These are phyloP conservation scores for Cryptocephalus moraei DNA, from an alignment of 2,888 invertebrate genomes.

Conservation along the genomic window DNA sequence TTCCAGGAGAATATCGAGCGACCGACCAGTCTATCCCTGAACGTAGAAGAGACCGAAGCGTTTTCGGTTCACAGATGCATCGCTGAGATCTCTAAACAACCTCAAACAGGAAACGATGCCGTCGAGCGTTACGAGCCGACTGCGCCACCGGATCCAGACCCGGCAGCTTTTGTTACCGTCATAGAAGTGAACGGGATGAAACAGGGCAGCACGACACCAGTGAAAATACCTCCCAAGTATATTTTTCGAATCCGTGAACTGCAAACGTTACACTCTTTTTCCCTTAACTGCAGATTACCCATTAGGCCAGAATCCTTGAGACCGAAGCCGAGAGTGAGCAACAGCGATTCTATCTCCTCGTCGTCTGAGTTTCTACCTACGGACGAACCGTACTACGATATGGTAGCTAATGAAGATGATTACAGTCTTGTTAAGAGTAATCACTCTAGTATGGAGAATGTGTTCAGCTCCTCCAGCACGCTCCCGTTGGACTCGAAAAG, in stretches of 20 bases:
- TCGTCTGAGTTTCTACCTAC: conserved; percentile 48
- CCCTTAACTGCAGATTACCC: conserved; percentile 19
- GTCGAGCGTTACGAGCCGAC: conserved; percentile 18
- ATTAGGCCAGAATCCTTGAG: conserved; percentile 24
- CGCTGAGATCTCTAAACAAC: conserved; percentile 50
- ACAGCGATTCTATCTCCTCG: conserved; percentile 40
- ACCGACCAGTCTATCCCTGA: conserved; percentile 15
- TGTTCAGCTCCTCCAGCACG: conserved; percentile 50
- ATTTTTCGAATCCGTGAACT: background rate
- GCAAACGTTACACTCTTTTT: too few species aligned
- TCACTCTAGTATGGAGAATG: conserved; percentile 57
- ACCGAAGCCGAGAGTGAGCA: conserved; percentile 28
- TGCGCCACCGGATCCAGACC: conserved; percentile 34
- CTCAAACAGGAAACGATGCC: conserved; percentile 16
- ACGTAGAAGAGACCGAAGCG: conserved; percentile 25
- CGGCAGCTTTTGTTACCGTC: conserved; percentile 71
- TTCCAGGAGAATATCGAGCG: conserved; percentile 15
- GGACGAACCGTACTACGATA: conserved; percentile 63
- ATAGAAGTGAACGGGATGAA: conserved; percentile 81
- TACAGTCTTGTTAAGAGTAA: conserved; percentile 33
- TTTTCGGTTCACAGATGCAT: conserved; percentile 55
- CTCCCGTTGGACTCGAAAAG: conserved; percentile 43
- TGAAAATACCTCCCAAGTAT: conserved; percentile 33
- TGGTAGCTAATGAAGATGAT: conserved; percentile 53
- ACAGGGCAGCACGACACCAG: conserved; percentile 28